Percentiles rank a stretch among this genome's conserved stretches.
Evolutionary conservation across 53 echinoderm and acorn worm species (phyloP).

Genomic region (Antedon mediterranea): DNA sequence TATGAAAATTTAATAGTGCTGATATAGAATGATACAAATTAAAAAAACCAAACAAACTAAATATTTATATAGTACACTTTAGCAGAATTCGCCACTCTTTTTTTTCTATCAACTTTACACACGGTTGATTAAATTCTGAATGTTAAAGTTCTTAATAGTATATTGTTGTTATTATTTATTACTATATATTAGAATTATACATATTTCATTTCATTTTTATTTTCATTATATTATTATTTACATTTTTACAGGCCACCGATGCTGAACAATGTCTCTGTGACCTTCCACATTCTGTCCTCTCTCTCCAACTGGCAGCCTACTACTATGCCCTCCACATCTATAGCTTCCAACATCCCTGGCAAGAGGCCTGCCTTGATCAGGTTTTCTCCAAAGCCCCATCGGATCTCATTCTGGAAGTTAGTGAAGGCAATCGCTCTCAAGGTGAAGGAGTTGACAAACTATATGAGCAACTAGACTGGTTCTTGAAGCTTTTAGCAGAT

Average conservation of each 20-base stretch:
- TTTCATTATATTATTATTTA: no score
- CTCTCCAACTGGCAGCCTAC: slow-evolving; percentile 76
- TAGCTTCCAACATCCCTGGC: background rate
- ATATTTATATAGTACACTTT: no score
- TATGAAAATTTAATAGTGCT: no score
- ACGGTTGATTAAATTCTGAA: no score
- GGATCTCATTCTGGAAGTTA: slow-evolving; percentile 37
- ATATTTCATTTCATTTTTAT: no score
- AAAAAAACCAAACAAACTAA: no score
- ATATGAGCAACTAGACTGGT: slow-evolving; percentile 42
- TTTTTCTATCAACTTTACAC: no score
- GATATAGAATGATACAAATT: no score
- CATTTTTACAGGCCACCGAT: slow-evolving; percentile 47
- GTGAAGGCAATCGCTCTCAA: background rate
- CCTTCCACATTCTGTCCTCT: slow-evolving; percentile 67
- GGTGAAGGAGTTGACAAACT: slow-evolving; percentile 20
- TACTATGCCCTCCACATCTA: slow-evolving; percentile 76
- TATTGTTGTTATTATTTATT: no score
- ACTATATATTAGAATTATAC: no score
- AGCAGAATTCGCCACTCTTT: no score
- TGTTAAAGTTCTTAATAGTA: no score
- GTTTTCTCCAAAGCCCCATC: slow-evolving; percentile 27
- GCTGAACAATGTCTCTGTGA: slow-evolving; percentile 75
- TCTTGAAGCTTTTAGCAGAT: slow-evolving; percentile 71
- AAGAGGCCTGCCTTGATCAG: background rate